Evolutionary conservation across 2,888 invertebrate species (phyloP).

Genomic region (Chloromyia formosa): DNA sequence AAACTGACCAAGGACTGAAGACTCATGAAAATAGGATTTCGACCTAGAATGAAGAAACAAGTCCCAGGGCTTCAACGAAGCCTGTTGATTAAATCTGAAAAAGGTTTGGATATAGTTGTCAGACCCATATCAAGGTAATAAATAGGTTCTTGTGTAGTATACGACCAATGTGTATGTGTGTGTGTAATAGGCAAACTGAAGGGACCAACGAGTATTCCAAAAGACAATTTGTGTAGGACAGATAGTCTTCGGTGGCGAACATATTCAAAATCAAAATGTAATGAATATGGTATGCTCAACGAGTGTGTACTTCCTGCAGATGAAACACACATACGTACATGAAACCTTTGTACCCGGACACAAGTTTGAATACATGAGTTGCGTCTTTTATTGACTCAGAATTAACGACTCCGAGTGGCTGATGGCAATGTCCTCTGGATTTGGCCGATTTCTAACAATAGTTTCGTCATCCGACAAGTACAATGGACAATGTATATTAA

Average conservation of each 20-base stretch:
- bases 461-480: no score
- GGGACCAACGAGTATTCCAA: constrained; percentile 9
- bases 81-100: constrained; percentile 48
- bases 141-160: constrained; percentile 44
- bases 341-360: constrained; percentile 17
- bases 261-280: not conserved
- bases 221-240: constrained; percentile 11
- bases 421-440: not conserved
- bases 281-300: not conserved
- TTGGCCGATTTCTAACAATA: no score
- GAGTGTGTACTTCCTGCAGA: constrained; percentile 16
- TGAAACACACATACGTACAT: constrained; percentile 19
- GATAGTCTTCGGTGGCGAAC: not conserved
- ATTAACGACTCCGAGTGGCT: not conserved
- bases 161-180: constrained; percentile 3
- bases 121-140: constrained; percentile 48
- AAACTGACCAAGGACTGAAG: not conserved
- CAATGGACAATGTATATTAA: no score
- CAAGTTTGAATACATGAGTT: constrained; percentile 1
- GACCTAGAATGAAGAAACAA: not conserved
- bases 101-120: constrained; percentile 49
- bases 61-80: not conserved
- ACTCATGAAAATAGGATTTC: not conserved
- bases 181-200: constrained; percentile 33
- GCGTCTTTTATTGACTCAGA: constrained; percentile 19